phyloP scores from a whole-genome alignment of 2,888 invertebrate species.

The Cerastoderma edule region DNA sequence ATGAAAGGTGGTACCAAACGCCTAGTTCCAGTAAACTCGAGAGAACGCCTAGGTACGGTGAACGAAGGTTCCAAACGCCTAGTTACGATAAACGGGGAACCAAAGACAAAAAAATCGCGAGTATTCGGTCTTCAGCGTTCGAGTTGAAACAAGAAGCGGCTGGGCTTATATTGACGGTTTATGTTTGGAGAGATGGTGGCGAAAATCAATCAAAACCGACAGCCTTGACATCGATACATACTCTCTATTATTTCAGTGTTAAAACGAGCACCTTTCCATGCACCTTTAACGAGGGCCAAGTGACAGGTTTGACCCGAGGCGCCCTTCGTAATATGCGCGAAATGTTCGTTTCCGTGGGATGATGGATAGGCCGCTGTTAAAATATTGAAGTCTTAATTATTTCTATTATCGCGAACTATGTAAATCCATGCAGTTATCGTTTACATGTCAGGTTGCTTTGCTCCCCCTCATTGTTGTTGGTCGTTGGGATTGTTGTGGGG shows the following conservation, averaged over 20 bases:
- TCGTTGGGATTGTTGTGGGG: no score
- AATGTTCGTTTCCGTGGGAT: conserved; percentile 10
- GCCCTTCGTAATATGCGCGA: not conserved
- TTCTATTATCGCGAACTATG: conserved; percentile 20
- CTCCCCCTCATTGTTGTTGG: conserved; percentile 2
- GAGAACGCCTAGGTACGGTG: no score
- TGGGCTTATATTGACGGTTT: not conserved
- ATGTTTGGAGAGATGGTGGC: conserved; percentile 14
- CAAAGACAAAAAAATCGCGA: no score
- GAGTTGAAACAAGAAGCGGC: no score
- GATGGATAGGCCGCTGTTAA: conserved; percentile 34
- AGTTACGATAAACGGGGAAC: no score
- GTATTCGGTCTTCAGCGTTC: no score
- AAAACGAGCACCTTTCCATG: conserved; percentile 23
- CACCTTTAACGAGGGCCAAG: conserved; percentile 11
- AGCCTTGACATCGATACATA: conserved; percentile 21
- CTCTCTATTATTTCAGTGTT: conserved; percentile 23
- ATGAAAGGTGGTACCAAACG: no score
- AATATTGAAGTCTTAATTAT: conserved; percentile 47
- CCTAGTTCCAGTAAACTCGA: no score
- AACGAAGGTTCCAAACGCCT: no score
- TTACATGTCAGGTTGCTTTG: conserved; percentile 9
- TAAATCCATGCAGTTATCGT: conserved; percentile 16
- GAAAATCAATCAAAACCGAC: conserved; percentile 23
- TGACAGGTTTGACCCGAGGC: conserved; percentile 23